A percentile compares a stretch with the other conserved stretches of the same genome.
These are phyloP conservation scores for Trichacis sp. DNA, from an alignment of 2,888 invertebrate genomes.

Conservation along the genomic window DNA sequence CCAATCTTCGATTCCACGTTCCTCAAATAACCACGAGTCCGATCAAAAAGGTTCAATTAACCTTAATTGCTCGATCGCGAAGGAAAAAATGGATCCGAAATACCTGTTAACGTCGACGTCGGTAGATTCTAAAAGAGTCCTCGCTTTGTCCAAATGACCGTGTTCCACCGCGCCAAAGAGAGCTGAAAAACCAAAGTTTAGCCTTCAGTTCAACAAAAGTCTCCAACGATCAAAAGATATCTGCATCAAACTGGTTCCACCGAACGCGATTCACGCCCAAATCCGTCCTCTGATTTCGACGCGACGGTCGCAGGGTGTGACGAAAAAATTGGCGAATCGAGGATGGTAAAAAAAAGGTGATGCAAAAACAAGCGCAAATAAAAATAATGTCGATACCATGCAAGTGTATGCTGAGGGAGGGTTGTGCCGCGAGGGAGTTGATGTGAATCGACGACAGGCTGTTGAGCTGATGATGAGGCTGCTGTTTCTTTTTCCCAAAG, in stretches of 20 bases:
- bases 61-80: too few species aligned
- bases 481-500: conserved; percentile 65
- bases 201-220: background rate
- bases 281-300: too few species aligned
- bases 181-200: conserved; percentile 72
- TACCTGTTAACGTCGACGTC: conserved; percentile 95
- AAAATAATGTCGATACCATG: conserved; percentile 58
- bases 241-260: too few species aligned
- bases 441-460: conserved; percentile 58
- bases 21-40: too few species aligned
- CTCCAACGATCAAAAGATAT: too few species aligned
- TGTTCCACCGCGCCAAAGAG: conserved; percentile 96
- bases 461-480: conserved; percentile 54
- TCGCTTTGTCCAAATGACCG: conserved; percentile 92
- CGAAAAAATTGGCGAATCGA: too few species aligned
- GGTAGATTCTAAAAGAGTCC: conserved; percentile 90
- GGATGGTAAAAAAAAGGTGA: too few species aligned
- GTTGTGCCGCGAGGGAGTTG: conserved; percentile 63
- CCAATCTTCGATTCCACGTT: too few species aligned
- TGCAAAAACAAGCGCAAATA: conserved; percentile 39
- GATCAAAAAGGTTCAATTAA: too few species aligned
- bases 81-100: background rate
- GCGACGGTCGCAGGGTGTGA: background rate
- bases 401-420: conserved; percentile 65
- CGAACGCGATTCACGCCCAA: too few species aligned